Evolutionary conservation across 2,888 invertebrate species (phyloP).

Genomic region (Trachelus iudaicus): DNA sequence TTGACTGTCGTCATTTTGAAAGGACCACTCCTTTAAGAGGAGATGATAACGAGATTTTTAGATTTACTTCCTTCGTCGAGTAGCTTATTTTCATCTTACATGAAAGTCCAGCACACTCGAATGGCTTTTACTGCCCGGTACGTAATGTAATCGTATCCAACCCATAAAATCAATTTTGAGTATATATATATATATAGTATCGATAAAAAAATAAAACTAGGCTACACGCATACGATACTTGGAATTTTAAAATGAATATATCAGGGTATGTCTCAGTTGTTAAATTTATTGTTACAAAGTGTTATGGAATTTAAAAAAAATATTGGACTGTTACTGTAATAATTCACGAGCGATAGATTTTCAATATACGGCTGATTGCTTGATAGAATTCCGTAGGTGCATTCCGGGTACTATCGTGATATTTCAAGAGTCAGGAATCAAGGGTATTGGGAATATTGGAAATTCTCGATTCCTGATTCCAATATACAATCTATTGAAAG

Average conservation of each 20-base stretch:
- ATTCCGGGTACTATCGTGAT: background rate
- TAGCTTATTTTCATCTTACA: background rate
- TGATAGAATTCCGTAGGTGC: background rate
- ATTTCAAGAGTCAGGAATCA: background rate
- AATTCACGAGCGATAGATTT: background rate
- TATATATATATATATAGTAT: no score
- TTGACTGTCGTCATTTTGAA: background rate
- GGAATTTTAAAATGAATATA: no score
- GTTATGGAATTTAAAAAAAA: no score
- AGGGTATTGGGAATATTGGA: background rate
- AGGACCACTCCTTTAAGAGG: background rate
- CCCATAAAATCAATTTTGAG: background rate
- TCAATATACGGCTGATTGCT: background rate
- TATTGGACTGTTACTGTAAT: background rate
- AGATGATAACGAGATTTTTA: background rate
- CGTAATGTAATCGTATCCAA: background rate
- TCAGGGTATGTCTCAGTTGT: no score
- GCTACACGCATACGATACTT: no score
- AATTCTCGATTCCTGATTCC: background rate
- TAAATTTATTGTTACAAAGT: no score
- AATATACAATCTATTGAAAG: background rate
- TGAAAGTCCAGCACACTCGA: background rate
- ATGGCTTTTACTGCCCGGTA: background rate
- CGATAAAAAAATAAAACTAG: no score
- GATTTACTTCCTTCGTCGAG: background rate